A percentile compares a stretch with the other conserved stretches of the same genome.
These are phyloP conservation scores for Lepus timidus DNA, from an alignment of 2,113 vertebrate species.

Conservation along the genomic window DNA sequence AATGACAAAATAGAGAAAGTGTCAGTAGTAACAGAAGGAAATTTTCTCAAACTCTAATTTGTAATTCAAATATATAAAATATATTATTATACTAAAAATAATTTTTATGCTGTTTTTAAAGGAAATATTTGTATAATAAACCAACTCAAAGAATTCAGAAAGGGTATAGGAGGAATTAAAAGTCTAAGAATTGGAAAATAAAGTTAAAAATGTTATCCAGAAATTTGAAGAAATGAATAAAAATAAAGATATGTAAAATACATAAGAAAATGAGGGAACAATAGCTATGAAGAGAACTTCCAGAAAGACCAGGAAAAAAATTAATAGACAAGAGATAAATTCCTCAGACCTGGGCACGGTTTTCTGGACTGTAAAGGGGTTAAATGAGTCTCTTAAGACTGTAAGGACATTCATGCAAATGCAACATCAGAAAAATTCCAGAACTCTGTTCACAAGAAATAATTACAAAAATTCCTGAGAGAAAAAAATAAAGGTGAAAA, in stretches of 20 bases:
- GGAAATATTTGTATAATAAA: not conserved
- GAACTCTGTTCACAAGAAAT: not conserved
- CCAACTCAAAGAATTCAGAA: not conserved
- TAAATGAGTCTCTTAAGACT: not conserved
- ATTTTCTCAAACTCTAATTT: not conserved
- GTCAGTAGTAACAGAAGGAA: not conserved
- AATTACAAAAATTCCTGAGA: conserved; percentile 13
- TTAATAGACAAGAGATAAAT: not conserved
- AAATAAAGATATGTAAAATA: not conserved
- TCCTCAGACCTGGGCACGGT: not conserved
- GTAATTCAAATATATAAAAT: not conserved
- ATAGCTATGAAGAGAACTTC: not conserved
- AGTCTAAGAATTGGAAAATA: not conserved
- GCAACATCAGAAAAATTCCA: not conserved
- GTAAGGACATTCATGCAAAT: not conserved
- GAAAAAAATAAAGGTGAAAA: not conserved
- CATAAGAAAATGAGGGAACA: not conserved
- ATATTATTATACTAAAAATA: not conserved
- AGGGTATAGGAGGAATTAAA: not conserved
- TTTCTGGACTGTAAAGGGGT: not conserved
- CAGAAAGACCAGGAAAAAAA: not conserved
- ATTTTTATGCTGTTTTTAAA: not conserved
- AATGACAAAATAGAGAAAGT: not conserved
- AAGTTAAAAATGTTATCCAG: not conserved
- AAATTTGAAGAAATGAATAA: not conserved